Evolutionary conservation across 2,888 invertebrate genomes (phyloP), one percentile per base, ranked within the genome.

Genomic region (Hoplodrina blanda): DNA sequence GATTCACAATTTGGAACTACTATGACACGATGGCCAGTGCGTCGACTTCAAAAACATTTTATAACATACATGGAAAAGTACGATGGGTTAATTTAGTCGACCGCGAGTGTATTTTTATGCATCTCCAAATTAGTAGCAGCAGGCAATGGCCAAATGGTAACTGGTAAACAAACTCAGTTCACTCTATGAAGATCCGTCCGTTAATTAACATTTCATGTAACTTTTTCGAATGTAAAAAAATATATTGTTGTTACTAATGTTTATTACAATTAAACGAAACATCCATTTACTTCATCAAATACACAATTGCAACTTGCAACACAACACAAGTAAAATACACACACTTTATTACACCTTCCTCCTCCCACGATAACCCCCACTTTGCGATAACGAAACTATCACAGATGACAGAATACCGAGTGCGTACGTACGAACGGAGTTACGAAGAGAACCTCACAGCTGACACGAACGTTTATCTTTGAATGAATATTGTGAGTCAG

Each of bases 401-500:
- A 66, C 63, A 54, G 50, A 63, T 33, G 68, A 62, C 53, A 30
- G 57, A 13, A 63, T 57, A 11, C 53, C 60, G 59, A 71, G 4
- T 46, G 25, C 56, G 46, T 54, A 61, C 65, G 46, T 46, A 46
- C 46, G 46, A 11, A 46, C 46, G 6, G 4, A 17, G 17, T 61
- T 57, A 69, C 59, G 63, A 81, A 79, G 82, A 84, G 86, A 87
- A 83, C 86, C 86, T 85, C 86, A 88, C 89, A 89, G 87, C 89
- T 88, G 88, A 88, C 83, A 72, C 62, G 55, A 62, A 76, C 82
- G 83, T 84, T 87, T 87, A 87, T 88, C 87, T 78, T 71, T 89
- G 86, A 90, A 90, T 90, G 90, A 88, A 86, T 52, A 52, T 46
- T 80, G 85, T 86, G 89, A 89, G 81, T 88, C 89, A 88, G 78